These are phyloP conservation scores for Crioceris asparagi DNA, from an alignment of 2,888 invertebrate genomes.

Conservation along the genomic window DNA sequence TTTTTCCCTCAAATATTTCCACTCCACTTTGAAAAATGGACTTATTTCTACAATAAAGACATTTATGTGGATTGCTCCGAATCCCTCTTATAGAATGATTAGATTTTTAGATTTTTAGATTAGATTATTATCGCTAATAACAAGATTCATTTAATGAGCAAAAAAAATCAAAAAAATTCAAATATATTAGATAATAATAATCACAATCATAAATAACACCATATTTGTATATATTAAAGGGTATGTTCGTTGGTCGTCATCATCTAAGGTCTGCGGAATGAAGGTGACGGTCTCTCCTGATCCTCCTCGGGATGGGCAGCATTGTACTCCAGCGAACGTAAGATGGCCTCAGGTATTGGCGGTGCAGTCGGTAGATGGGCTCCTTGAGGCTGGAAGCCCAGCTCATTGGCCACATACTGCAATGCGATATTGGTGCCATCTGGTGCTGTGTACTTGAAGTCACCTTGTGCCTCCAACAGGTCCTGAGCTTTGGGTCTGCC, in stretches of 20 bases:
- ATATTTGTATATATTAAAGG: background rate
- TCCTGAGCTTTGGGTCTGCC: constrained; percentile 37
- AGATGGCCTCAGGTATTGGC: constrained; percentile 59
- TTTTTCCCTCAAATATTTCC: too few relatives aligned
- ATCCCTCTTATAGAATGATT: too few relatives aligned
- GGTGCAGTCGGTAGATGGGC: constrained; percentile 49
- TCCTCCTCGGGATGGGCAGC: constrained; percentile 51
- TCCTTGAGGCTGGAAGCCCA: constrained; percentile 45
- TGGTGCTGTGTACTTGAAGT: constrained; percentile 47
- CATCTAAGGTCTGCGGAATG: constrained; percentile 13
- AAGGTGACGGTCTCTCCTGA: constrained; percentile 14
- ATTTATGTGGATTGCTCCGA: too few relatives aligned
- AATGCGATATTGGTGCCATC: constrained; percentile 42
- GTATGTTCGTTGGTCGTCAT: too few relatives aligned
- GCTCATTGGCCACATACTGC: constrained; percentile 48
- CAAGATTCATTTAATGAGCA: too few relatives aligned
- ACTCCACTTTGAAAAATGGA: too few relatives aligned
- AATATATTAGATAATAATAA: constrained; percentile 12
- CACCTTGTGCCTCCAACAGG: constrained; percentile 42
- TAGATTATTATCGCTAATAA: too few relatives aligned
- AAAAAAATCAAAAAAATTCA: constrained; percentile 6
- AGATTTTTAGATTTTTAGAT: too few relatives aligned
- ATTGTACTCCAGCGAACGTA: constrained; percentile 53
- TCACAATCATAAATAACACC: constrained; percentile 13
- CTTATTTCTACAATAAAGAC: too few relatives aligned